Evolutionary conservation across 1,140 invertebrate species (phyloP).

Genomic region (Drosophila trapezifrons): DNA sequence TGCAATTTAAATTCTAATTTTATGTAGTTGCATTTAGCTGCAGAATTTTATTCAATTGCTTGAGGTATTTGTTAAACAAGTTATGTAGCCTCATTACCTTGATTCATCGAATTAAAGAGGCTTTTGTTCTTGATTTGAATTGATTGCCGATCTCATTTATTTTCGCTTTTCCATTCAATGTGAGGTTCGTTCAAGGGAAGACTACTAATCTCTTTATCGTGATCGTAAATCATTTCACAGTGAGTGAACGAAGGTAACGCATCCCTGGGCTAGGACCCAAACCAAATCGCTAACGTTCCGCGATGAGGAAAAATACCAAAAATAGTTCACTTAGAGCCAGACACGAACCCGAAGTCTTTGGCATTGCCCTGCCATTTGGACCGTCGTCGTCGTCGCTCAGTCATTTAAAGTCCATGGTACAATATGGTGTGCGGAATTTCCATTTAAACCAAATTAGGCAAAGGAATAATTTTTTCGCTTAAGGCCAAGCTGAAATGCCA

Average conservation of each 20-base stretch:
- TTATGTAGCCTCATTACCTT: background rate
- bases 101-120: background rate
- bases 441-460: conserved; percentile 81
- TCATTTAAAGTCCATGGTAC: conserved; percentile 79
- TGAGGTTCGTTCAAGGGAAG: conserved; percentile 8
- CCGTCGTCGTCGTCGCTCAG: conserved; percentile 33
- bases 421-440: conserved; percentile 81
- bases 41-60: background rate
- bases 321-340: conserved; percentile 64
- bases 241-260: conserved; percentile 19
- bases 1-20: background rate
- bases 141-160: conserved; percentile 33
- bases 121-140: conserved; percentile 7
- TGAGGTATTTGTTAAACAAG: background rate
- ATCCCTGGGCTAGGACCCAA: conserved; percentile 28
- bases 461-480: conserved; percentile 74
- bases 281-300: conserved; percentile 43
- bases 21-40: background rate
- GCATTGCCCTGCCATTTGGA: conserved; percentile 27
- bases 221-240: conserved; percentile 60
- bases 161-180: conserved; percentile 11
- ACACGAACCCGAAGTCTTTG: conserved; percentile 43
- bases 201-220: conserved; percentile 57
- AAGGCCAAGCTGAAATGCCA: conserved; percentile 53
- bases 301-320: conserved; percentile 62